These are phyloP conservation scores for Motacilla alba DNA, from an alignment of 2,113 vertebrate genomes.

Conservation along the genomic window DNA sequence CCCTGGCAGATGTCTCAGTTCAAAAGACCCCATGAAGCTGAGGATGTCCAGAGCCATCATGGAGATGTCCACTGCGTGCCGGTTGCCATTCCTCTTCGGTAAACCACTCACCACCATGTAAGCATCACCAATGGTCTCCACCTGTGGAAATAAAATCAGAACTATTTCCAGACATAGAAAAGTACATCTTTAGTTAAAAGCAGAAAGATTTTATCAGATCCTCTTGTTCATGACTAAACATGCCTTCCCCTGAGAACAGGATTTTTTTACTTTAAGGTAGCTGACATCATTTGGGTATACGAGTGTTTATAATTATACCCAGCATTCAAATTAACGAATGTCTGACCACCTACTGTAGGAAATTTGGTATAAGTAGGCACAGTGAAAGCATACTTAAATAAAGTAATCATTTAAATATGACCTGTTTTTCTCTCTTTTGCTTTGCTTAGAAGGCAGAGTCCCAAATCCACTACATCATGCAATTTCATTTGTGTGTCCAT, in stretches of 20 bases:
- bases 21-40: slow-evolving; percentile 91
- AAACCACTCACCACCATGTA: slow-evolving; percentile 98
- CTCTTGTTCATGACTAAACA: not conserved
- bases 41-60: slow-evolving; percentile 97
- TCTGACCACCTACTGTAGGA: not conserved
- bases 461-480: not conserved
- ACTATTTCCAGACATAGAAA: not conserved
- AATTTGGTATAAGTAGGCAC: not conserved
- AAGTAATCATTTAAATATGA: not conserved
- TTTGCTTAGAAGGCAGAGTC: not conserved
- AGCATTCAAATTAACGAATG: not conserved
- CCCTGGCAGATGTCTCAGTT: slow-evolving; percentile 89
- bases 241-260: not conserved
- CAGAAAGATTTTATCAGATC: not conserved
- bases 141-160: slow-evolving; percentile 71
- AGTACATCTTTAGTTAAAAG: not conserved
- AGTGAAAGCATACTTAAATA: not conserved
- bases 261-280: not conserved
- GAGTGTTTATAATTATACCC: not conserved
- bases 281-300: not conserved
- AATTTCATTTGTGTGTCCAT: not conserved
- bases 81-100: slow-evolving; percentile 90
- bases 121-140: slow-evolving; percentile 96
- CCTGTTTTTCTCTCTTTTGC: not conserved
- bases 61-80: slow-evolving; percentile 91